A percentile compares a stretch with the other conserved stretches of the same genome.
Evolutionary conservation across 2,888 invertebrate species (phyloP).

Genomic region (Drosophila algonquin): DNA sequence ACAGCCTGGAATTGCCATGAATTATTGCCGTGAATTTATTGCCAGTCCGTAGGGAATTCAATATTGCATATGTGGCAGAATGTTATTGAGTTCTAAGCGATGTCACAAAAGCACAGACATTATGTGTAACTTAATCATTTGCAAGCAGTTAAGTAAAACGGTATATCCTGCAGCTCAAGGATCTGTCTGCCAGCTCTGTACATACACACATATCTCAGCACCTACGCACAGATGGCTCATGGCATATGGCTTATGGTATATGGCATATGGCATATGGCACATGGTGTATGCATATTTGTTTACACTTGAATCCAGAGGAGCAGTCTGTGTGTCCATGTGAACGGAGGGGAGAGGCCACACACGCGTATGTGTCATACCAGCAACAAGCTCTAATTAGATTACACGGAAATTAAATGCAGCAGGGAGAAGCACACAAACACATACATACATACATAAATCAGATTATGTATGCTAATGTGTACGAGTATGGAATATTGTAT

Average conservation of each 20-base stretch:
- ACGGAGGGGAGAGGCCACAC: not conserved
- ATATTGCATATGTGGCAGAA: slow-evolving; percentile 1
- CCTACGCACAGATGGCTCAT: not conserved
- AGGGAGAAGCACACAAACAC: slow-evolving; percentile 22
- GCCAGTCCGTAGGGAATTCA: not conserved
- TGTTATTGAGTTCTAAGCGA: not conserved
- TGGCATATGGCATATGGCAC: slow-evolving; percentile 18
- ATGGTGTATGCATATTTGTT: slow-evolving; percentile 16
- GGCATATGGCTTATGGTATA: slow-evolving; percentile 25
- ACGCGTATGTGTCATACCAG: not conserved
- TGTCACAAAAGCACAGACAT: not conserved
- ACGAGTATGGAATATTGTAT: not conserved
- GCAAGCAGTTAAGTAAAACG: slow-evolving; percentile 45
- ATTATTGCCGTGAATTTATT: no score
- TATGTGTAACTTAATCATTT: slow-evolving; percentile 29
- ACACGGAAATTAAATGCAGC: slow-evolving; percentile 67
- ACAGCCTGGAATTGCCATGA: no score
- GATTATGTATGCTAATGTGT: not conserved
- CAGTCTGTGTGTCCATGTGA: not conserved
- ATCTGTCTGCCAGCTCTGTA: slow-evolving; percentile 12
- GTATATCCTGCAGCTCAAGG: slow-evolving; percentile 3
- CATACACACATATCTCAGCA: not conserved
- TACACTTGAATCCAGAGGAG: slow-evolving; percentile 13
- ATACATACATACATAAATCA: not conserved
- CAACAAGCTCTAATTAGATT: slow-evolving; percentile 66